Evolutionary conservation across 1,140 invertebrate species (phyloP).

Genomic region (Euwallacea similis): DNA sequence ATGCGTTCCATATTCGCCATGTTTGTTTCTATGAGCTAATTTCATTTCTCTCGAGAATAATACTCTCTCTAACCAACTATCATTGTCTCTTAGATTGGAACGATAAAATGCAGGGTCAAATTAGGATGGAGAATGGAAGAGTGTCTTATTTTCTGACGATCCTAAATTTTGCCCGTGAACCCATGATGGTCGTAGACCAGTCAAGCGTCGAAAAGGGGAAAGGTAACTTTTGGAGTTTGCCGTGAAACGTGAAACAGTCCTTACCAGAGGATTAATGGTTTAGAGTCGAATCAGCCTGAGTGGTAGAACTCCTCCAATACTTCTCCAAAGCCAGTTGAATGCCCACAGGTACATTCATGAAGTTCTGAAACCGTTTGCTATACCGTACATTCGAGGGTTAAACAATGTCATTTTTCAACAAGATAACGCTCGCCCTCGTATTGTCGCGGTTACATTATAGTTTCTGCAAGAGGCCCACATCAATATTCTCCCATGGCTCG

Average conservation of each 20-base stretch:
- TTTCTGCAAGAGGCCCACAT: not conserved
- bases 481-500: no score
- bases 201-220: not conserved
- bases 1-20: not conserved
- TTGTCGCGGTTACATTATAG: not conserved
- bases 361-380: not conserved
- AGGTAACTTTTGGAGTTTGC: not conserved
- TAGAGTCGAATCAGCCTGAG: not conserved
- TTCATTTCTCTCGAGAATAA: no score
- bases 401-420: not conserved
- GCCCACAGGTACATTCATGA: not conserved
- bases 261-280: not conserved
- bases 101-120: not conserved
- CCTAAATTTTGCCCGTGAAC: not conserved
- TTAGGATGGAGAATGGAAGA: not conserved
- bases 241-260: not conserved
- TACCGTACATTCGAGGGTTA: not conserved
- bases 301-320: not conserved
- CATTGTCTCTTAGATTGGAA: not conserved
- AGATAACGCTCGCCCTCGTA: not conserved
- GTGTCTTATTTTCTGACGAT: not conserved
- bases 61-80: not conserved
- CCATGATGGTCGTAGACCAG: not conserved
- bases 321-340: not conserved
- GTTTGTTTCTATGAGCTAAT: no score